Conservation (phyloP, 2,113 vertebrate genomes). For the Cyphomyrus discorhynchus region DNA sequence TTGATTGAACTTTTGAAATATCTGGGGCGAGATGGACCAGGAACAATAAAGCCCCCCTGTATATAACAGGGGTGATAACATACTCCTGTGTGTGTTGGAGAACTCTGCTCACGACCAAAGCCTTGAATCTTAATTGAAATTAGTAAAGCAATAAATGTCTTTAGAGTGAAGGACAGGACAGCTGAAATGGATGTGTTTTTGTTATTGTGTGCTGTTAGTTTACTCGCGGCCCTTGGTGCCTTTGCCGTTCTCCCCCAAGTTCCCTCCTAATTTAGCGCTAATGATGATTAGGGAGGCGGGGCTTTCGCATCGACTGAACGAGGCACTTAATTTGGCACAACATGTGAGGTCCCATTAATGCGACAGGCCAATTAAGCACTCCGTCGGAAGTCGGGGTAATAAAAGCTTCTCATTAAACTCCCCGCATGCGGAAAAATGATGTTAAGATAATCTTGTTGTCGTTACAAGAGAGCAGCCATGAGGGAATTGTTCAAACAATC, state of each 20-base stretch:
- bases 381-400: constrained; percentile 24
- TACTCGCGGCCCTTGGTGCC: constrained; percentile 7
- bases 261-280: constrained; percentile 34
- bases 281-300: constrained; percentile 31
- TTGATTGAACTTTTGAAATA: not conserved
- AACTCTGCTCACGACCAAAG: not conserved
- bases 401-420: constrained; percentile 17
- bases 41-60: not conserved
- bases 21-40: not conserved
- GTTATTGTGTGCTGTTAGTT: constrained; percentile 25
- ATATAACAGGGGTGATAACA: not conserved
- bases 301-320: constrained; percentile 27
- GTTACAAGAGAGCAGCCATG: not conserved
- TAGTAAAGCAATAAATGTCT: constrained; percentile 18
- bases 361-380: constrained; percentile 33
- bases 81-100: not conserved
- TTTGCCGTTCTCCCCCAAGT: not conserved
- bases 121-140: constrained; percentile 12
- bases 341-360: constrained; percentile 24
- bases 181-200: constrained; percentile 13
- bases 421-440: constrained; percentile 20
- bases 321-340: constrained; percentile 35
- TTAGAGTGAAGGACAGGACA: constrained; percentile 12
- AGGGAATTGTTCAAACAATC: not conserved
- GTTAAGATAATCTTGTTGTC: constrained; percentile 9